phyloP scores from a whole-genome alignment of 2,113 vertebrate genomes.

The Lampris incognitus region DNA sequence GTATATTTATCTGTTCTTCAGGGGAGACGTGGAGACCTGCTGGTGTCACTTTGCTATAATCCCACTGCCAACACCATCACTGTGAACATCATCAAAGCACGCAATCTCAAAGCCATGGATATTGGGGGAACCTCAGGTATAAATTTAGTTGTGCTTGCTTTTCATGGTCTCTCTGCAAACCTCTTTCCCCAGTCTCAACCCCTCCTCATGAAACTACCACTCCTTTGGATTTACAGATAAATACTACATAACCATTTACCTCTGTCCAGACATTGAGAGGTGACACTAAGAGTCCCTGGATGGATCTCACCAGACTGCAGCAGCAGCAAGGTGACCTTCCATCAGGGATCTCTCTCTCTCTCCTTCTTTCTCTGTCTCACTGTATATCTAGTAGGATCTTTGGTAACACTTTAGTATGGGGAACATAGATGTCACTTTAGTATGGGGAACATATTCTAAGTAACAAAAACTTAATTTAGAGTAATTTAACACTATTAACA shows the following conservation, averaged over 20 bases:
- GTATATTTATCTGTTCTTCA: constrained; percentile 41
- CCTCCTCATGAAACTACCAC: constrained; percentile 27
- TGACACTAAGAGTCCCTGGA: constrained; percentile 28
- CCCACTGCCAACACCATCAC: constrained; percentile 97
- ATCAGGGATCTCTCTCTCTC: constrained; percentile 45
- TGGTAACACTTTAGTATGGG: too few relatives aligned
- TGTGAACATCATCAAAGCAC: constrained; percentile 99
- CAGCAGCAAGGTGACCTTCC: constrained; percentile 68
- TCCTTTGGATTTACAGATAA: constrained; percentile 21
- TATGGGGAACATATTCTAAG: too few relatives aligned
- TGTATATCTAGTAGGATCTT: constrained; percentile 65
- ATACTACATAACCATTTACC: constrained; percentile 44
- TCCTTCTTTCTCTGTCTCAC: constrained; percentile 32
- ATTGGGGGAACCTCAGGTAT: constrained; percentile 98
- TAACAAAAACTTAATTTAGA: too few relatives aligned
- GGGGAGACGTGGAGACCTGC: constrained; percentile 78
- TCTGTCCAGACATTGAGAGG: constrained; percentile 19
- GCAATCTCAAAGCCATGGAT: constrained; percentile 99
- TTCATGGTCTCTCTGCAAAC: constrained; percentile 20
- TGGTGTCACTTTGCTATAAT: constrained; percentile 92
- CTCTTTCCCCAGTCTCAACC: constrained; percentile 9
- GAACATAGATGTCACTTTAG: too few relatives aligned
- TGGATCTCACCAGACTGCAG: constrained; percentile 24
- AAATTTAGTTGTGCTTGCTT: constrained; percentile 32
- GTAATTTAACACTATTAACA: too few relatives aligned